Conservation (phyloP, 2,797 vertebrate genomes). For the Mallotus villosus region DNA sequence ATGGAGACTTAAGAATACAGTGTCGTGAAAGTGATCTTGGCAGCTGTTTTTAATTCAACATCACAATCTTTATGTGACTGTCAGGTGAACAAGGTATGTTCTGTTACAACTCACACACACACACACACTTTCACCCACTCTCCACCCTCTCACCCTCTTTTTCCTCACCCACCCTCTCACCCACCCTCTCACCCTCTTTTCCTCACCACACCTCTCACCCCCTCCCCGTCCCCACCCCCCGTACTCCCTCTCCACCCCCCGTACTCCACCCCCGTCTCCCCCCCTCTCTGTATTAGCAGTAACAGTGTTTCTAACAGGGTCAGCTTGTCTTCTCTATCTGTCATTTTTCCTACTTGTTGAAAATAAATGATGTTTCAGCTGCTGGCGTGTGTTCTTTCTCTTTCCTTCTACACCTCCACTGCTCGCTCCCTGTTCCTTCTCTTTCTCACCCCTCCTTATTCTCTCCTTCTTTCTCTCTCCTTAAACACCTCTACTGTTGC, state of each 20-base stretch:
- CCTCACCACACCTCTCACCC: too few relatives aligned
- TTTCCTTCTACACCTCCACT: neutral
- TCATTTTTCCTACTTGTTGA: constrained; percentile 89
- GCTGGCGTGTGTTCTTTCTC: constrained; percentile 59
- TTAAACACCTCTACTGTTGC: neutral
- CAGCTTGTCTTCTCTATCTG: constrained; percentile 86
- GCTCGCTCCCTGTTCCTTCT: neutral
- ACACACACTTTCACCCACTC: too few relatives aligned
- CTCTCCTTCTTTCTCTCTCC: neutral
- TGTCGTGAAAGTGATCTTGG: constrained; percentile 58
- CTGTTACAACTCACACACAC: too few relatives aligned
- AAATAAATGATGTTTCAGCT: constrained; percentile 86
- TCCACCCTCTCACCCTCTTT: too few relatives aligned
- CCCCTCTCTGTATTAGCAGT: constrained; percentile 51
- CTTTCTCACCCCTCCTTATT: too few relatives aligned
- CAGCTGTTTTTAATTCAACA: constrained; percentile 83
- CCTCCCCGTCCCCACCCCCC: too few relatives aligned
- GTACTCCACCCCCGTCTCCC: too few relatives aligned
- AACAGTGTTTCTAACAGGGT: constrained; percentile 90
- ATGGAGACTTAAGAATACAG: constrained; percentile 41
- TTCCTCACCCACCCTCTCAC: too few relatives aligned
- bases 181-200: too few relatives aligned
- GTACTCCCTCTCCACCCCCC: too few relatives aligned
- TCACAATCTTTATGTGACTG: constrained; percentile 77
- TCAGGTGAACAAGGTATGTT: constrained; percentile 81